phyloP scores from a whole-genome alignment of 2,888 invertebrate genomes.

The Harpagoxenus sublaevis region DNA sequence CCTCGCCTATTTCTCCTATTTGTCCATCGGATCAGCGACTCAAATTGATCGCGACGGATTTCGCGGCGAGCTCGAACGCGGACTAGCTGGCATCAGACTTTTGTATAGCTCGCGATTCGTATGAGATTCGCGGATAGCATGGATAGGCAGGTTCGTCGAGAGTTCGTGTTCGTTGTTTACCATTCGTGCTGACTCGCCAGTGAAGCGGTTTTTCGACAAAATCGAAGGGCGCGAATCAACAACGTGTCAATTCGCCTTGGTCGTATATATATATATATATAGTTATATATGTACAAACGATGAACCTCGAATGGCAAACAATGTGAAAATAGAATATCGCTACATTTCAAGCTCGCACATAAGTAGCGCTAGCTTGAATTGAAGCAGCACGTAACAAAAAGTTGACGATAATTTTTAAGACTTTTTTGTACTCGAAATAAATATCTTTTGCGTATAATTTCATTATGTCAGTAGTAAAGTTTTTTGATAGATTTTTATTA shows the following conservation, averaged over 20 bases:
- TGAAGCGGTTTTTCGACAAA: not conserved
- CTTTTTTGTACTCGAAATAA: not conserved
- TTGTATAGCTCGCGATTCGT: not conserved
- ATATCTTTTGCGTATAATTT: not conserved
- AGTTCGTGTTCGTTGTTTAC: not conserved
- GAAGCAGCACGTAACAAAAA: not conserved
- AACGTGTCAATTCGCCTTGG: not conserved
- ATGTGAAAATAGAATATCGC: too few species aligned
- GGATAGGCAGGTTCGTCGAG: not conserved
- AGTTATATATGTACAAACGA: not conserved
- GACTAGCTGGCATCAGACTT: not conserved
- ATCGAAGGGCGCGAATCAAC: not conserved
- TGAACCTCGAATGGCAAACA: not conserved
- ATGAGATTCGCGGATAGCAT: not conserved
- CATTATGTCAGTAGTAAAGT: not conserved
- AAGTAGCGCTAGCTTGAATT: not conserved
- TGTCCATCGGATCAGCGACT: not conserved
- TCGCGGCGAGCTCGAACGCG: not conserved
- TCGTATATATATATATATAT: not conserved
- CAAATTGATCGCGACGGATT: not conserved
- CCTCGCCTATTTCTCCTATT: not conserved
- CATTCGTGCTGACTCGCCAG: not conserved
- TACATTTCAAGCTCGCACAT: too few species aligned
- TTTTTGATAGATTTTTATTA: not conserved
- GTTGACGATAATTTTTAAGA: not conserved